Base-by-base conservation (phyloP, 1,140 invertebrate species). In the Trissolcus basalis region DNA sequence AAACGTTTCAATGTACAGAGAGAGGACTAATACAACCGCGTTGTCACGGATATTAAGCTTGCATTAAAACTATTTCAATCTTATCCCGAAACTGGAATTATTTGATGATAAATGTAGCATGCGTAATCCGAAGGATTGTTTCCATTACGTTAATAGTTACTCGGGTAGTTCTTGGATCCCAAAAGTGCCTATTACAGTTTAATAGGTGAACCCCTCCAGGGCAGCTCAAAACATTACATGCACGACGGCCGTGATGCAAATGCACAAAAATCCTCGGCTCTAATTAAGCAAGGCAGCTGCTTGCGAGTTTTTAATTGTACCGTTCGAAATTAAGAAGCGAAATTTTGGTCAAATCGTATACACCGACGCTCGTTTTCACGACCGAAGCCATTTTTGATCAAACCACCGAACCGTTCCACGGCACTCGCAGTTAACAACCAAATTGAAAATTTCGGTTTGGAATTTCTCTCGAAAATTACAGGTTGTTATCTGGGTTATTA, bases 131-230 rank as follows among this genome's bases (percentile, higher is more conserved):
- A 61, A 61, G 55, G 70, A 67, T 73, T 55, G 56, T 61, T 73
- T 73, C 67, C 70, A 73, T 73, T 73, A 73, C 67, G 70, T 73
- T 73, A 67, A 75, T 75, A 64, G 59, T 69, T 58, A 68, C 68
- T 69, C 68, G 43, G 35, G 72, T 75, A 75, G 68, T 75, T 58
- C 64, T 61, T 53, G 72, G 68, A 63, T 63, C 64, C 51, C 59
- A 51, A 53, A 75, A 75, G 58, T 69, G 33, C 58, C 72, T 75
- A 75, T 75, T 68, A 75, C 64, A 61, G 47, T 61, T 75, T 64
- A 75, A 75, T 64, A 64, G 58, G 59, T 41, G 63, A 58, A 48
- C 49, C 49, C 36, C 71, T 13, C 71, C 14, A 16, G 72, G 56
- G 59, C 48, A 13, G 53, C 72, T 69, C 64, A 68, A 75, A 75